Base-by-base conservation (phyloP, 2,888 invertebrate genomes). In the Aradus depressus region DNA sequence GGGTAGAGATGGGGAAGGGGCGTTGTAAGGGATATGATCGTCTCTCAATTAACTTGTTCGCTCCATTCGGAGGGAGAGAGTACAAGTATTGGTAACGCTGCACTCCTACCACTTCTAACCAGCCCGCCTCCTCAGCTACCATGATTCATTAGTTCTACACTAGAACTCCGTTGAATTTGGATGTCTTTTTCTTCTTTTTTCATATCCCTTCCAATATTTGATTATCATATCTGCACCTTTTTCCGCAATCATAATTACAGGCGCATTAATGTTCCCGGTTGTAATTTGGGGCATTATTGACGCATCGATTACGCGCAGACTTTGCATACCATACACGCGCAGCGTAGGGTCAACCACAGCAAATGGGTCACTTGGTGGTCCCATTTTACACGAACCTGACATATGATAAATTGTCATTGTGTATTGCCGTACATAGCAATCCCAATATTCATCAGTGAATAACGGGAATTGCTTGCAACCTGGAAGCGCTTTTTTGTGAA, bases 321-420 rank as follows among this genome's bases (percentile, higher is more conserved):
- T 86, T 51, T 79, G 70, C 1, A 90, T 69, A 0, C 89, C 89
- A 61, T 86, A 78, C 0, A 87, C 88, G 50, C 79, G 70, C 38
- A 91, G 66, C 59, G 80, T 72, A 0, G 84, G 75, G 67, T 90
- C 88, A 0, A 91, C 82, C 0, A 91, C 90, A 0, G 89, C 86
- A 72, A 76, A 76, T 0, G 81, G 81, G 64, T 89, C 88, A 1
- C 64, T 72, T 2, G 75, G 61, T 1, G 86, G 84, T 0, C 87
- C 89, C 89, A 89, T 90, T 67, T 88, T 88, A 1, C 81, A 78
- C 0, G 86, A 84, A 50, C 88, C 84, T 0, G 85, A 85, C 69
- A 88, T 74, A 63, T 89, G 88, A 63, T 89, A 89, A 59, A 89
- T 88, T 0, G 88, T 87, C 77, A 88, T 80, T 0, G 88, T 88